Base-by-base conservation (phyloP, 2,888 invertebrate species). In the Adineta ricciae region DNA sequence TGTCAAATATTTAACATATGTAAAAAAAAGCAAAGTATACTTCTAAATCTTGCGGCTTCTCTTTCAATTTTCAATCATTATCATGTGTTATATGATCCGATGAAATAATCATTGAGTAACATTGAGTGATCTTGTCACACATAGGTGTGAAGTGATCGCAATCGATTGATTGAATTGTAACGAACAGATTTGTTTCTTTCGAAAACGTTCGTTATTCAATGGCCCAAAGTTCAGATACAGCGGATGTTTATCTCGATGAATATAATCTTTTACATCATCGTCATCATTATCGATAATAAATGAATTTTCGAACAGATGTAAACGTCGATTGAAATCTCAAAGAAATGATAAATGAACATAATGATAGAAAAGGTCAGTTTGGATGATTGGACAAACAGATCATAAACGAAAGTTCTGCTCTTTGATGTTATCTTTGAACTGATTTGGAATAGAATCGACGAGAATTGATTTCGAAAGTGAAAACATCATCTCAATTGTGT, bases 51-150 rank as follows among this genome's bases (percentile, higher is more conserved):
- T 50, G 11, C 50, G 19, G 27, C 64, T 32, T 7, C 32, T 64
- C 32, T 64, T 32, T 32, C 32, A 32, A 64, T 64, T 64, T 64
- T 64, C 32, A 46, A 46, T 64, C 32, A 64, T 64, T 64, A 64
- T 64, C 32, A 64, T 64, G 64, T 64, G 64, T 64, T 64, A 64
- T 64, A 64, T 64, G 64, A 64, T 64, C 32, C 64, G 32, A 36
- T 64, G 19, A 32, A 64, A 64, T 64, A 24, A 64, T 32, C 14
- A 27, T 16, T 50, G 32, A 27, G 27, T 14, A 7, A 32, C 64
- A 46, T 46, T 19, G n/a, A 32, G 64, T 32, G 64, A 64, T 32
- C 64, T 64, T 64, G 64, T 64, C 64, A 64, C 64, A 64, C 64
- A 7, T 64, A 14, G 16, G 32, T 64, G 64, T 64, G 64, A 64